A percentile compares a stretch with the other conserved stretches of the same genome.
These are phyloP conservation scores for Myotis pilosus DNA, from an alignment of 2,797 vertebrate genomes.

Conservation along the genomic window DNA sequence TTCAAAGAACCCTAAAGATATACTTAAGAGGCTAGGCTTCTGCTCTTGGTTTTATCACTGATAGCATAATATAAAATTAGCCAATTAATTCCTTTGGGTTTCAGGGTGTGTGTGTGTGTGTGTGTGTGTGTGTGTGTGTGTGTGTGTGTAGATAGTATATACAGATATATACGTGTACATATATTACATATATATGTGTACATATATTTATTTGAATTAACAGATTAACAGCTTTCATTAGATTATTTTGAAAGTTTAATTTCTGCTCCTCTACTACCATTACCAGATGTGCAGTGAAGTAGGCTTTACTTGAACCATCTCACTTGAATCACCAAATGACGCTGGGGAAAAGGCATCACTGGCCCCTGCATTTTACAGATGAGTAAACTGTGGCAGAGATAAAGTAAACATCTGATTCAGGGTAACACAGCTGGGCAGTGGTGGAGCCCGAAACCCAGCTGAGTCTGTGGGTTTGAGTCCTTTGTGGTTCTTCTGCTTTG, in stretches of 20 bases:
- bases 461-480: neutral
- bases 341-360: neutral
- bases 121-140: no score
- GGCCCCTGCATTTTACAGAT: neutral
- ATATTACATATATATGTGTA: neutral
- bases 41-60: neutral
- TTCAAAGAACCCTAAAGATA: neutral
- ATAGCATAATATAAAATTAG: neutral
- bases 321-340: neutral
- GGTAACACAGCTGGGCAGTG: neutral
- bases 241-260: neutral
- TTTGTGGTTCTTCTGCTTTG: neutral
- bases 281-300: neutral
- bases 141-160: no score
- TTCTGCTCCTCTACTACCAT: neutral
- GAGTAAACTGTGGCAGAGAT: neutral
- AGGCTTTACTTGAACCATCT: neutral
- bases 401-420: neutral
- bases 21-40: neutral
- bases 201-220: neutral
- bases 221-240: fast-evolving
- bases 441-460: neutral
- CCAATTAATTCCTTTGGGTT: neutral
- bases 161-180: neutral
- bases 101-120: neutral